A percentile compares a stretch with the other conserved stretches of the same genome.
Evolutionary conservation across 2,888 invertebrate genomes (phyloP).

Genomic region (Cerastis rubricosa): DNA sequence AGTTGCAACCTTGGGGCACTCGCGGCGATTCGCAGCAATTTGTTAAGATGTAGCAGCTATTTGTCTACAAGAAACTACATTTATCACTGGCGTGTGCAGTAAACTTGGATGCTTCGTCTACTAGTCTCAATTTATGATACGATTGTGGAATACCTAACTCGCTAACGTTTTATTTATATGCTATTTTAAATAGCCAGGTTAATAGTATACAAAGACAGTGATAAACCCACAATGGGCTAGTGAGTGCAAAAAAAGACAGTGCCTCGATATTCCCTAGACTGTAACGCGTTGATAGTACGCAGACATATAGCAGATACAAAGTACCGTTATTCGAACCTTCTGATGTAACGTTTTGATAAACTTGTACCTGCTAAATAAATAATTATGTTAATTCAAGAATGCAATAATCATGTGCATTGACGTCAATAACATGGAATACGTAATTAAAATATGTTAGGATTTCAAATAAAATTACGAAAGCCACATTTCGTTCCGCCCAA

Average conservation of each 20-base stretch:
- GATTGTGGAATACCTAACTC: constrained; percentile 76
- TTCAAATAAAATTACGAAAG: constrained; percentile 75
- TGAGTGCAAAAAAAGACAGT: constrained; percentile 31
- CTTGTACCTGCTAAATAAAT: constrained; percentile 60
- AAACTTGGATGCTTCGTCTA: constrained; percentile 70
- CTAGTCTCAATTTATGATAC: constrained; percentile 77
- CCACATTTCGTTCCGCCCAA: constrained; percentile 82
- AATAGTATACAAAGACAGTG: constrained; percentile 42
- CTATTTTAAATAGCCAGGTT: constrained; percentile 64
- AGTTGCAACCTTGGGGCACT: constrained; percentile 70
- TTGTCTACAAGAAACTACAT: constrained; percentile 82
- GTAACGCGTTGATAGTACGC: constrained; percentile 33
- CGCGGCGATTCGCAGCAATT: constrained; percentile 76
- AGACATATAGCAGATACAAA: constrained; percentile 41
- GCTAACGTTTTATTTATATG: constrained; percentile 64
- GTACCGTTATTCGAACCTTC: constrained; percentile 36
- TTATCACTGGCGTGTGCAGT: constrained; percentile 75
- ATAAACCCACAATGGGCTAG: constrained; percentile 30
- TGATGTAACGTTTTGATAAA: constrained; percentile 68
- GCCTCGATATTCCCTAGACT: constrained; percentile 13
- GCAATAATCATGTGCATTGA: constrained; percentile 67
- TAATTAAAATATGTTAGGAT: constrained; percentile 76
- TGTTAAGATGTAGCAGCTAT: constrained; percentile 81
- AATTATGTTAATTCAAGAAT: constrained; percentile 67
- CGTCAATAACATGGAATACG: constrained; percentile 69